Conservation (phyloP, 2,888 invertebrate genomes). For the Teinopalpus imperialis region DNA sequence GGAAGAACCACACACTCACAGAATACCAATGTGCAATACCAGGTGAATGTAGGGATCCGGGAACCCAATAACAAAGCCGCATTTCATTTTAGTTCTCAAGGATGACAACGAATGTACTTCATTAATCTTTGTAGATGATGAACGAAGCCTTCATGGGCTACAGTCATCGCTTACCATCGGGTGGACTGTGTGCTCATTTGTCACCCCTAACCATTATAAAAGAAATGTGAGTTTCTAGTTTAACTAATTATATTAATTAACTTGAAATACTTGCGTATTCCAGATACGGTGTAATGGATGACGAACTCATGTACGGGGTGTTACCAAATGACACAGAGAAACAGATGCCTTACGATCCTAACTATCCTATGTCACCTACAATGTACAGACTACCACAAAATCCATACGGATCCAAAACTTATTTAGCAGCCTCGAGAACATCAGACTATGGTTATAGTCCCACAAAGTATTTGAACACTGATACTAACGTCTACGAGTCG, state of each 20-base stretch:
- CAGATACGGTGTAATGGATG: slow-evolving; percentile 75
- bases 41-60: no score
- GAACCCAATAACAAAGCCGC: no score
- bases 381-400: slow-evolving; percentile 72
- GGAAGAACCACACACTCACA: no score
- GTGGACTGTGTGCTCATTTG: no score
- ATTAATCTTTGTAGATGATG: no score
- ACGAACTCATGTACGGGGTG: slow-evolving; percentile 72
- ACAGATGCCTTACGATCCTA: slow-evolving; percentile 72
- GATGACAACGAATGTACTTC: no score
- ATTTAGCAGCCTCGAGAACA: slow-evolving; percentile 59
- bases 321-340: slow-evolving; percentile 66
- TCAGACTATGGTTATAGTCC: slow-evolving; percentile 77
- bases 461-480: slow-evolving; percentile 65
- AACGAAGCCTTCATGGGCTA: no score
- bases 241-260: not conserved
- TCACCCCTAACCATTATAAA: no score
- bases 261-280: slow-evolving; percentile 7
- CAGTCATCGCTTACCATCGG: no score
- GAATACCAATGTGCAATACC: no score
- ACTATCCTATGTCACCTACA: slow-evolving; percentile 74
- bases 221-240: no score
- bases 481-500: slow-evolving; percentile 65
- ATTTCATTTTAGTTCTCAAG: no score
- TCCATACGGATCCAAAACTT: slow-evolving; percentile 76